Conservation (phyloP, 2,113 vertebrate species). For the Rhagologus leucostigma region DNA sequence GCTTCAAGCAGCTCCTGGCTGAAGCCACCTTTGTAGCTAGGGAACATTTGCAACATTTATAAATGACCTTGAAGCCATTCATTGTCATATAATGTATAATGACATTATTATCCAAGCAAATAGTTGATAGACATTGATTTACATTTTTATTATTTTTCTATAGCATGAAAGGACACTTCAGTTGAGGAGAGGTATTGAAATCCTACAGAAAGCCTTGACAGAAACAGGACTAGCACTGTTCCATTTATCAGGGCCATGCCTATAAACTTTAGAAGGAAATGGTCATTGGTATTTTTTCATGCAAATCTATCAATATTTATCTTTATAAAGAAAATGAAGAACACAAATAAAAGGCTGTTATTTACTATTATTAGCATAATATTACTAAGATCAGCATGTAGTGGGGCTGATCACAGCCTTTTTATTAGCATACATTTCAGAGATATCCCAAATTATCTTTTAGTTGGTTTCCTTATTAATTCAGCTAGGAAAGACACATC, state of each 20-base stretch:
- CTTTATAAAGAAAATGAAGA: background rate
- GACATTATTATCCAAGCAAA: background rate
- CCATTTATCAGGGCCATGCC: background rate
- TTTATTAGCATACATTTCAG: conserved; percentile 34
- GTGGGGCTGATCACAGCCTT: background rate
- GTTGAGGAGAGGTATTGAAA: background rate
- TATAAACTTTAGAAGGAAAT: background rate
- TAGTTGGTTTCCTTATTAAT: conserved; percentile 62
- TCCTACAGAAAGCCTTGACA: background rate
- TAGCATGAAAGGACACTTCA: background rate
- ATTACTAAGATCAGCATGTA: conserved; percentile 4
- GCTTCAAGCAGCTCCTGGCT: background rate
- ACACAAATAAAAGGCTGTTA: conserved; percentile 21
- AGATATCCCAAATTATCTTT: conserved; percentile 60
- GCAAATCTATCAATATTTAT: background rate
- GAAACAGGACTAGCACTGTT: background rate
- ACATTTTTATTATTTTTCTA: background rate
- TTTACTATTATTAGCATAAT: conserved; percentile 46
- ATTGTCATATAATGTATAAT: background rate
- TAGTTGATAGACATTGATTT: background rate
- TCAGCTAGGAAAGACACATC: conserved; percentile 44
- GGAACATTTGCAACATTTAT: background rate
- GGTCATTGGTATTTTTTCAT: background rate
- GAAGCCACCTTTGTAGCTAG: background rate
- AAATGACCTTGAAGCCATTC: background rate